Base-by-base conservation (phyloP, 2,888 invertebrate species). In the Cerceris ruficornis region DNA sequence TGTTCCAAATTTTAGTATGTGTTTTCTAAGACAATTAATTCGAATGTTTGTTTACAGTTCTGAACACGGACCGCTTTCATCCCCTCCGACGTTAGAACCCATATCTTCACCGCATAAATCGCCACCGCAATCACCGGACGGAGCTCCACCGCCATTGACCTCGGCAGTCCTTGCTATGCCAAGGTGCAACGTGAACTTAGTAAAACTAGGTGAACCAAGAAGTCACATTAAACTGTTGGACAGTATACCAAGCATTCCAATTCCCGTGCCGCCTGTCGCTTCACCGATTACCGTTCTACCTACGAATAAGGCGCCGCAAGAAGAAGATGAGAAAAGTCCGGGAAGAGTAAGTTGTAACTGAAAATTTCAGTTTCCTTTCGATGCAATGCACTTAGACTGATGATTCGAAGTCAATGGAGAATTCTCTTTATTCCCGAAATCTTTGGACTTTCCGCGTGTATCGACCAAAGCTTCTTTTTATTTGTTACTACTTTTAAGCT, bases 141-240 rank as follows among this genome's bases (percentile, higher is more conserved):
- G 60, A 0, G 46, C 76, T 64, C 55, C 81, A 7, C 65, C 83
- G 41, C 64, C 87, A 6, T 61, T 88, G 57, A 74, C 87, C 17
- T 82, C 89, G 6, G 60, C 83, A 2, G 86, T 88, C 2, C 72
- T 90, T 7, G 80, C 83, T n/a, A 88, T 91, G 80, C 86, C 89
- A 5, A 87, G 88, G 66, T 91, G 91, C 69, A 92, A 92, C 66
- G 88, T 88, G 49, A 92, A 92, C 84, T 82, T 92, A 67, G 87
- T 91, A 39, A 92, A 92, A 83, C 80, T 91, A 52, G 86, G 84
- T 50, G 92, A 91, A 70, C 90, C 88, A 5, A 86, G 89, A 64
- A 91, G 91, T 77, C 91, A 91, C 69, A 91, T 90, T 49, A 91
- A 90, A 84, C 85, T 91, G 65, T 77, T 91, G 84, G 91, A 91